Conservation (phyloP, 2,113 vertebrate genomes). For the Sebastes fasciatus region DNA sequence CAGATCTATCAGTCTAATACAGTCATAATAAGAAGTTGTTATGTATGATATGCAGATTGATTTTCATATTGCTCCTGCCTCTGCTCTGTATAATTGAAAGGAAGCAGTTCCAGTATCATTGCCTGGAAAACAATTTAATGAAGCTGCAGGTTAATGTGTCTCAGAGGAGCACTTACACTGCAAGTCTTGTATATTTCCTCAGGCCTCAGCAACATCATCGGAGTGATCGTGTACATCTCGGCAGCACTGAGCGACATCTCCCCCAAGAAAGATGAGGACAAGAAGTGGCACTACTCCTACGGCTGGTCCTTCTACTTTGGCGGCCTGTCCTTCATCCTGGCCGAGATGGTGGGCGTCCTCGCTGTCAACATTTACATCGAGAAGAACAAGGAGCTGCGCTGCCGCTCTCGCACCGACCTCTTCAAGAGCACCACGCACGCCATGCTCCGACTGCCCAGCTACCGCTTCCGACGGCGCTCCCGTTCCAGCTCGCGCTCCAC, state of each 20-base stretch:
- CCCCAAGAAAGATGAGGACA: slow-evolving; percentile 92
- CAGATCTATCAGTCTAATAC: not conserved
- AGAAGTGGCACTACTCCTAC: slow-evolving; percentile 95
- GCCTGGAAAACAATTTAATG: slow-evolving; percentile 24
- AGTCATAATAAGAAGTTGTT: not conserved
- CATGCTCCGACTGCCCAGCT: slow-evolving; percentile 91
- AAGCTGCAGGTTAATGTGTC: slow-evolving; percentile 37
- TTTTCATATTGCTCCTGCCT: not conserved
- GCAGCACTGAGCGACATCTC: slow-evolving; percentile 94
- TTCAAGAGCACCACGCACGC: slow-evolving; percentile 88
- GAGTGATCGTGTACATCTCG: slow-evolving; percentile 95
- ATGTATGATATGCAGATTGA: slow-evolving; percentile 20
- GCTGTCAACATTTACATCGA: slow-evolving; percentile 96
- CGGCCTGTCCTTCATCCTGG: slow-evolving; percentile 94
- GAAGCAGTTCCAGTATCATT: not conserved
- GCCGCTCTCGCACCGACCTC: slow-evolving; percentile 90
- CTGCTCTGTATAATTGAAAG: slow-evolving; percentile 14
- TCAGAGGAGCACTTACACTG: slow-evolving; percentile 26
- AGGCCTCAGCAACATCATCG: slow-evolving; percentile 98
- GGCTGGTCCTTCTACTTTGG: slow-evolving; percentile 97
- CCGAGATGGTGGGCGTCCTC: slow-evolving; percentile 94
- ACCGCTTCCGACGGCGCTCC: slow-evolving; percentile 90
- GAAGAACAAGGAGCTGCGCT: slow-evolving; percentile 93
- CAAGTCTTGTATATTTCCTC: slow-evolving; percentile 18
- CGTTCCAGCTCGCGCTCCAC: slow-evolving; percentile 91